Evolutionary conservation across 2,113 vertebrate species (phyloP).

Genomic region (Myiozetetes cayanensis): DNA sequence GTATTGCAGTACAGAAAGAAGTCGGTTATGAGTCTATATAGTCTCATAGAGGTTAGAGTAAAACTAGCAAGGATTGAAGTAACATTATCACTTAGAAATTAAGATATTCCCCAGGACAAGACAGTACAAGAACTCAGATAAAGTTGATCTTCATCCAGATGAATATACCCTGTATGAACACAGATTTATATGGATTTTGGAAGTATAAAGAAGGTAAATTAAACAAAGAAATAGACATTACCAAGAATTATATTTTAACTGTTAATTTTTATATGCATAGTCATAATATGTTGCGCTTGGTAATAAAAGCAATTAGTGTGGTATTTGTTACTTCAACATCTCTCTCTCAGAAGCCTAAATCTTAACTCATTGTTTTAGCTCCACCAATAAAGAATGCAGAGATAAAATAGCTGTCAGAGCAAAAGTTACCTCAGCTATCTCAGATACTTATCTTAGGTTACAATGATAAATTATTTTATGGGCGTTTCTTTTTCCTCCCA

Average conservation of each 20-base stretch:
- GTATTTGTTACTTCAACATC: not conserved
- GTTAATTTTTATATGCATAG: not conserved
- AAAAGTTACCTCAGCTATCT: not conserved
- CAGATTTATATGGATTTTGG: not conserved
- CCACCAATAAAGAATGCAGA: not conserved
- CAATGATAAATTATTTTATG: not conserved
- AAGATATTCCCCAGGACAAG: not conserved
- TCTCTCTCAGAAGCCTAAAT: not conserved
- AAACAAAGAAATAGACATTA: not conserved
- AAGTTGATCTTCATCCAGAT: not conserved
- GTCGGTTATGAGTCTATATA: not conserved
- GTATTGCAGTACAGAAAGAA: not conserved
- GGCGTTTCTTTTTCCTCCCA: not conserved
- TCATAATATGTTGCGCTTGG: not conserved
- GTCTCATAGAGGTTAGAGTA: not conserved
- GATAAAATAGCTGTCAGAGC: not conserved
- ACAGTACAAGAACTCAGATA: not conserved
- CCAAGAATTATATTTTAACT: not conserved
- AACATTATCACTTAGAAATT: not conserved
- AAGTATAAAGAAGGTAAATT: not conserved
- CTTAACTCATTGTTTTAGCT: not conserved
- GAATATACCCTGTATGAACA: not conserved
- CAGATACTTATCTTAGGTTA: not conserved
- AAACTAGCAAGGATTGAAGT: not conserved
- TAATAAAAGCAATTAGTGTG: not conserved